phyloP scores from a whole-genome alignment of 1,140 invertebrate species.

The Vanessa tameamea region DNA sequence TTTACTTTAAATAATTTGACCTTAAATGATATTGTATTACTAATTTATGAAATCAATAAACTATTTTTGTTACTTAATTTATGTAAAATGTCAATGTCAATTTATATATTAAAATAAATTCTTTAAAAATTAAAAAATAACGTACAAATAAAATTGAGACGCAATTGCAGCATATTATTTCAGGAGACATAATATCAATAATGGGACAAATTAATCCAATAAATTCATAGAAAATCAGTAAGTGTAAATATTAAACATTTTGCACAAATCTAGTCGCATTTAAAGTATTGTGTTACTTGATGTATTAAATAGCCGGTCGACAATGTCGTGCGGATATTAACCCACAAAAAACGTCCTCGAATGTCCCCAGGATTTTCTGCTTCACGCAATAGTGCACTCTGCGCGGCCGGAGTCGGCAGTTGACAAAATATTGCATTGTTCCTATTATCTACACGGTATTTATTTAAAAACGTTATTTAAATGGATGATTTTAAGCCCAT shows the following conservation, averaged over 20 bases:
- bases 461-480: constrained; percentile 81
- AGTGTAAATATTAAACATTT: constrained; percentile 77
- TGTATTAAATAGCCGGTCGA: constrained; percentile 80
- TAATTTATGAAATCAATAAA: too few relatives aligned
- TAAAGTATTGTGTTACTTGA: constrained; percentile 79
- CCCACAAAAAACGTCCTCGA: constrained; percentile 80
- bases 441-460: constrained; percentile 79
- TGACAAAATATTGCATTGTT: constrained; percentile 81
- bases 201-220: constrained; percentile 70
- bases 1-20: neutral
- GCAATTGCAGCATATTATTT: neutral
- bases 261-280: constrained; percentile 79
- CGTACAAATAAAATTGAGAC: neutral
- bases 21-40: neutral
- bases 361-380: constrained; percentile 80
- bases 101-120: neutral
- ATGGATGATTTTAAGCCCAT: constrained; percentile 80
- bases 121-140: neutral
- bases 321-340: constrained; percentile 80
- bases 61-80: too few relatives aligned
- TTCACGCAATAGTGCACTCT: constrained; percentile 78
- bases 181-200: neutral
- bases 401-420: constrained; percentile 71
- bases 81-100: neutral
- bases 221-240: constrained; percentile 64